Base-by-base conservation (phyloP, 2,888 invertebrate genomes). In the Busseola fusca region DNA sequence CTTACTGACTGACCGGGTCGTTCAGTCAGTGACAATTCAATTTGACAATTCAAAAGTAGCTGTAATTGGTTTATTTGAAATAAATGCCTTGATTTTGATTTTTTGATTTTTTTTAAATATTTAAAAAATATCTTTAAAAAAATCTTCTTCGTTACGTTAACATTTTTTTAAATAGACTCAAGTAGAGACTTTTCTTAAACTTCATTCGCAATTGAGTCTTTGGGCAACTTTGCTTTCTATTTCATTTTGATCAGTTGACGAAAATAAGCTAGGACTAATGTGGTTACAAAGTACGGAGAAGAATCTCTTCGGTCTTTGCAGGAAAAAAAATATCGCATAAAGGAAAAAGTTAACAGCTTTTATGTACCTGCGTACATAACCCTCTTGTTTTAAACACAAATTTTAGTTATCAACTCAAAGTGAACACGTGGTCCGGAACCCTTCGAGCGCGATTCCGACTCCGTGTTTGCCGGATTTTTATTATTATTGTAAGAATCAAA, bases 391-490 rank as follows among this genome's bases (percentile, higher is more conserved):
- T 10, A 45, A 65, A 45, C 16, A 3, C 30, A 21, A 42, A 42
- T 40, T 58, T 34, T 25, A 64, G 50, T 25, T 48, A 57, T 50
- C 48, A 66, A 57, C 14, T 37, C 21, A 37, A 65, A 66, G 58
- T 58, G 18, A 50, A 40, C n/a, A n/a, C n/a, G n/a, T 34, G 34
- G 5, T 34, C 5, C 34, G 7, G 5, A 34, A 34, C 5, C 34
- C 34, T 34, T 4, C 34, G 34, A 34, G 2, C 5, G 34, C 34
- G 5, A 5, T 34, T 34, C 34, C 2, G 34, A 34, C 34, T 34
- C n/a, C 34, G 34, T 34, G 7, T 34, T 34, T 34, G 34, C 34
- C 5, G 34, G 34, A 3, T 34, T 34, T 34, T 34, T 40, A 9
- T 54, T 52, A 14, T 52, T 16, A 6, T 6, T 14, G 6, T 25